Base-by-base conservation (phyloP, 2,888 invertebrate genomes). In the Lepidocyrtoides sp. region DNA sequence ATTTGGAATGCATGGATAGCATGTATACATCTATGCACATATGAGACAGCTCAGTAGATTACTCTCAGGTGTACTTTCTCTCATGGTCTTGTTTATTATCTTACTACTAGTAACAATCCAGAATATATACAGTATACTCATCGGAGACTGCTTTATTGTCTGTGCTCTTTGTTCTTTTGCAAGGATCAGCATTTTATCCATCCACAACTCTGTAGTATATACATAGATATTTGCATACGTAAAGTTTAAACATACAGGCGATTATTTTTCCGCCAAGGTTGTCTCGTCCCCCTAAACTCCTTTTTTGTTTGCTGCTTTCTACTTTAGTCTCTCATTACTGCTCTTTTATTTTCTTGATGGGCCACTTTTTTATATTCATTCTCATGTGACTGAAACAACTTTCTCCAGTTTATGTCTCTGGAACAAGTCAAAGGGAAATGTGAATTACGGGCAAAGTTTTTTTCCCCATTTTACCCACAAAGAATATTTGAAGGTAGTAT, bases 371-470 rank as follows among this genome's bases (percentile, higher is more conserved):
- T 44, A 26, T 23, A 72, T 17, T 20, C 32, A 1, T 72, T 17
- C 3, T 7, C 36, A 23, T 66, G 48, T 10, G 17, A 41, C n/a
- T n/a, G 17, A 41, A 66, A 66, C 17, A 32, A 44, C 48, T 75
- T 44, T 75, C 75, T 44, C 26, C 26, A 29, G 48, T 48, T 26
- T 48, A 2, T 48, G 44, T 75, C 48, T 0, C 41, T n/a, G 36
- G 17, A 44, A 69, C 23, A 48, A 51, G 44, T 51, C 26, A 48
- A 48, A 14, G 75, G 41, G 48, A 75, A 75, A 48, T 75, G 75
- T 75, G 75, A 75, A 75, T 75, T 75, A 75, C 26, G 51, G 26
- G 12, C 10, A 75, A 75, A 75, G 7, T 44, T 75, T 41, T 75
- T 4, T 26, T 26, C 44, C 41, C n/a, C 44, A 1, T 41, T 12